Evolutionary conservation across 2,797 vertebrate genomes (phyloP).

Genomic region (Hypotaenidia okinawae): DNA sequence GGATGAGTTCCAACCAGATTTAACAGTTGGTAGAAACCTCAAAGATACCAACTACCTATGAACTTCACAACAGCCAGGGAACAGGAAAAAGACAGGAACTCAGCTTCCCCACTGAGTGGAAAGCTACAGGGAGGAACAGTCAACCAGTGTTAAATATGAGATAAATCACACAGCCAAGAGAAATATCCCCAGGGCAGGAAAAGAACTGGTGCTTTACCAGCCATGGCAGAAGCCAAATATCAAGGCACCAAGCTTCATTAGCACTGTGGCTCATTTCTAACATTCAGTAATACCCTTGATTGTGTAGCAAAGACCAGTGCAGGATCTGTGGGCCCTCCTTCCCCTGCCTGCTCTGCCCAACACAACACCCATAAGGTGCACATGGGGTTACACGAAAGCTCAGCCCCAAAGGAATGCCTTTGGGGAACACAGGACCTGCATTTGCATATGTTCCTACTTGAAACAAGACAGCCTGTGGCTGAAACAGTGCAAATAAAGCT

Average conservation of each 20-base stretch:
- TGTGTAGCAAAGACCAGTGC: background rate
- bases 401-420: background rate
- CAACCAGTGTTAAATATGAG: background rate
- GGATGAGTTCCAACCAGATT: background rate
- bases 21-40: conserved; percentile 5
- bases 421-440: background rate
- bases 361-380: background rate
- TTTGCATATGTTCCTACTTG: background rate
- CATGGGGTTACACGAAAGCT: background rate
- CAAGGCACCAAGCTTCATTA: background rate
- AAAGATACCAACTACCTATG: background rate
- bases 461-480: background rate
- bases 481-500: background rate
- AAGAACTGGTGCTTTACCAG: conserved; percentile 4
- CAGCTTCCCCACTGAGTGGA: background rate
- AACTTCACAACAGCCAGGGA: background rate
- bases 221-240: background rate
- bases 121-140: conserved; percentile 4
- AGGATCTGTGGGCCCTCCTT: background rate
- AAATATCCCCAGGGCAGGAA: background rate
- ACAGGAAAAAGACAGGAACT: background rate
- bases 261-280: background rate
- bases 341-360: background rate
- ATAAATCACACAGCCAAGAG: conserved; percentile 12
- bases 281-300: background rate